These are phyloP conservation scores for Sebastes minor DNA, from an alignment of 2,797 vertebrate species.

Conservation along the genomic window DNA sequence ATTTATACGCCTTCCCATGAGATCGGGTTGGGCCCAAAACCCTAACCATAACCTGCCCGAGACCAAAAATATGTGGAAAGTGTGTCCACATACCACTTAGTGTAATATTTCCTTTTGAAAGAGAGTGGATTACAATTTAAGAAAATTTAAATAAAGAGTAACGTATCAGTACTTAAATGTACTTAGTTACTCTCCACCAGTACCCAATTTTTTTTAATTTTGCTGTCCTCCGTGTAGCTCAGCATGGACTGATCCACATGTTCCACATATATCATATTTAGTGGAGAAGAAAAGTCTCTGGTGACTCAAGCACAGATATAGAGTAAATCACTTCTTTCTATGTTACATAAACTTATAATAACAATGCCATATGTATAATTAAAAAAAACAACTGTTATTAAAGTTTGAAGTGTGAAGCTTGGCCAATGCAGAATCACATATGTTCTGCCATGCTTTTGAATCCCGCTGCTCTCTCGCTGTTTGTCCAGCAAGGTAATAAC, in stretches of 20 bases:
- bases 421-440: conserved; percentile 32
- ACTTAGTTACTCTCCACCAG: background rate
- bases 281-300: background rate
- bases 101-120: background rate
- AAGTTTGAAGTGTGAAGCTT: conserved; percentile 19
- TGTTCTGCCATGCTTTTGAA: conserved; percentile 24
- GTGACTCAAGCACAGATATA: conserved; percentile 1
- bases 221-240: background rate
- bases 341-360: conserved; percentile 21
- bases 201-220: background rate
- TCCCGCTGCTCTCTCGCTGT: conserved; percentile 40
- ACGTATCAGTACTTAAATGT: background rate
- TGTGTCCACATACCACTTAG: too few relatives aligned
- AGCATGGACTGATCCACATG: background rate
- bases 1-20: too few relatives aligned
- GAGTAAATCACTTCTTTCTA: background rate
- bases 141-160: background rate
- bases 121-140: background rate
- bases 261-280: conserved; percentile 29
- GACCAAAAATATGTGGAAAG: too few relatives aligned
- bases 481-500: conserved; percentile 66
- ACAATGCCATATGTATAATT: background rate
- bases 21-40: too few relatives aligned
- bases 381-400: conserved; percentile 32
- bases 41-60: too few relatives aligned